Evolutionary conservation across 2,797 vertebrate genomes (phyloP).

Genomic region (Phalanger gymnotis): DNA sequence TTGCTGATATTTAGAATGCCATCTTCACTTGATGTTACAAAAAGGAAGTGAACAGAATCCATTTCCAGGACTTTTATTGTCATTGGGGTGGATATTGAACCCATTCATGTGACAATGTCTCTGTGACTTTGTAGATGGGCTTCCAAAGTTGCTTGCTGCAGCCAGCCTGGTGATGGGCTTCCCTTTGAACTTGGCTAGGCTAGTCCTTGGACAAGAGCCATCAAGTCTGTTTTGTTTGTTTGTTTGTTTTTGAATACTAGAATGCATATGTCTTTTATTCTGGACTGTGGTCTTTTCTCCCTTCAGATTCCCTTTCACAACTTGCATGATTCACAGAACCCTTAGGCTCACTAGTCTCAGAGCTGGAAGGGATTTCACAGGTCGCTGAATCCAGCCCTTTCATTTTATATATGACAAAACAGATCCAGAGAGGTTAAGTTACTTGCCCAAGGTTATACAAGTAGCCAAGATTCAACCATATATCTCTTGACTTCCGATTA

Average conservation of each 20-base stretch:
- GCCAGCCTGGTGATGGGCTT: not conserved
- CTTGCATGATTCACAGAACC: not conserved
- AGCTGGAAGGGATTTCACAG: not conserved
- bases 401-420: not conserved
- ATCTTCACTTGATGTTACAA: not conserved
- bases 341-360: not conserved
- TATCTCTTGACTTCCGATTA: not conserved
- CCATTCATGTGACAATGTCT: not conserved
- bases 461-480: not conserved
- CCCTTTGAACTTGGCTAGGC: not conserved
- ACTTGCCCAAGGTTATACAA: not conserved
- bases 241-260: too few relatives aligned
- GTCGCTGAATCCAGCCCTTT: not conserved
- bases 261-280: not conserved
- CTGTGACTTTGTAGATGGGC: not conserved
- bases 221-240: too few relatives aligned
- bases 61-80: not conserved
- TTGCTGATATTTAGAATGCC: conserved; percentile 27
- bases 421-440: not conserved
- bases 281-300: not conserved
- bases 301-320: not conserved
- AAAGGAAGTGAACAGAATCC: not conserved
- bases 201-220: not conserved
- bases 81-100: not conserved
- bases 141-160: not conserved